Evolutionary conservation across 2,797 vertebrate genomes (phyloP).

Genomic region (Periparus ater): DNA sequence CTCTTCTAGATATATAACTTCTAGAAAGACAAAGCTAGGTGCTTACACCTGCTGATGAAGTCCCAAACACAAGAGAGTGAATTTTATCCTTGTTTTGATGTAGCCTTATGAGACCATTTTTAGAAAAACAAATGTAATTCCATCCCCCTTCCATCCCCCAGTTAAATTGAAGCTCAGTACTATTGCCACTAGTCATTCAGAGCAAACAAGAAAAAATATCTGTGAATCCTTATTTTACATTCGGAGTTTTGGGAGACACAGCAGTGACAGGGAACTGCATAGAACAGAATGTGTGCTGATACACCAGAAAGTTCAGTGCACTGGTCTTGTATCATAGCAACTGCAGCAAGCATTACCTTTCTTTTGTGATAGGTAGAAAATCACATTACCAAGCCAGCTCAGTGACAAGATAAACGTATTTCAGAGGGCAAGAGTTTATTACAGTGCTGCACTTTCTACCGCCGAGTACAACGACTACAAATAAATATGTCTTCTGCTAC

Average conservation of each 20-base stretch:
- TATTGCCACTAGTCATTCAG: neutral
- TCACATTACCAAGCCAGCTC: neutral
- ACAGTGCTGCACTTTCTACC: neutral
- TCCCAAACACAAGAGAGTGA: neutral
- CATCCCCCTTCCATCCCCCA: neutral
- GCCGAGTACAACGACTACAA: neutral
- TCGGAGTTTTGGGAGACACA: neutral
- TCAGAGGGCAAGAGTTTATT: neutral
- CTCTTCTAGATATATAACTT: neutral
- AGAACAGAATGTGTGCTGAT: neutral
- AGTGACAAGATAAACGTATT: slow-evolving; percentile 34
- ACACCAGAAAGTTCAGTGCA: neutral
- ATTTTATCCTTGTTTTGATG: neutral
- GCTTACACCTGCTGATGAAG: neutral
- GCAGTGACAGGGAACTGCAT: neutral
- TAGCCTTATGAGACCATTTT: neutral
- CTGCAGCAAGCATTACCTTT: neutral
- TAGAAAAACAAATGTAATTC: neutral
- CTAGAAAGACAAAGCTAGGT: neutral
- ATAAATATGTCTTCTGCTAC: neutral
- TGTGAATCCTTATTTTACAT: neutral
- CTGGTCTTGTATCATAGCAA: slow-evolving; percentile 29
- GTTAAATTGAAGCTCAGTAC: neutral
- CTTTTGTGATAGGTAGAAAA: neutral
- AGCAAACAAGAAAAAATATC: neutral